These are phyloP conservation scores for Coptodon rendalli DNA, from an alignment of 2,113 vertebrate genomes.

Conservation along the genomic window DNA sequence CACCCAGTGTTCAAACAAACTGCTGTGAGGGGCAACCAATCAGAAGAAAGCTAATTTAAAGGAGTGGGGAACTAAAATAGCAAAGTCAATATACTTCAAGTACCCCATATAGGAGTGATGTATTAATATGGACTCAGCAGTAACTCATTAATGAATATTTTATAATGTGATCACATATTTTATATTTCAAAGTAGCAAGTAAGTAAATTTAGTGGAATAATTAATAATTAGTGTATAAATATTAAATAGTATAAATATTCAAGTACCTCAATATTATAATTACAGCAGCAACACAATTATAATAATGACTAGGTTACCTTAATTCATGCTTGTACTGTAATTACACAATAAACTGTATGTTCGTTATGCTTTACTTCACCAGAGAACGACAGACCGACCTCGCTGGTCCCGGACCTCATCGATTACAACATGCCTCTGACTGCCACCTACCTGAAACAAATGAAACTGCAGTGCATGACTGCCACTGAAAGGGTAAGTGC, in stretches of 20 bases:
- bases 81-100: not conserved
- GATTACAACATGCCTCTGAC: conserved; percentile 99
- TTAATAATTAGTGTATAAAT: not conserved
- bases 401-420: conserved; percentile 92
- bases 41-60: not conserved
- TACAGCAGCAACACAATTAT: not conserved
- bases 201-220: not conserved
- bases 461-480: conserved; percentile 95
- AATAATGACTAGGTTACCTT: not conserved
- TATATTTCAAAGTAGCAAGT: not conserved
- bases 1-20: not conserved
- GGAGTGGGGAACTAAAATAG: not conserved
- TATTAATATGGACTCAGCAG: not conserved
- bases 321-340: not conserved
- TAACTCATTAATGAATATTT: not conserved
- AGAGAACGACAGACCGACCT: conserved; percentile 92
- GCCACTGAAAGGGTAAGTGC: conserved; percentile 86
- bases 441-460: conserved; percentile 96
- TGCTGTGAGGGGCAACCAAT: not conserved
- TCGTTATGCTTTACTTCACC: not conserved
- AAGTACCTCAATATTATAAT: not conserved
- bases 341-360: not conserved
- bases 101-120: not conserved
- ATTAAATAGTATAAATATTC: not conserved
- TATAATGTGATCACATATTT: not conserved